Percentiles rank a stretch among this genome's conserved stretches.
Evolutionary conservation across 2,888 invertebrate genomes (phyloP).

Genomic region (Pteria penguin): DNA sequence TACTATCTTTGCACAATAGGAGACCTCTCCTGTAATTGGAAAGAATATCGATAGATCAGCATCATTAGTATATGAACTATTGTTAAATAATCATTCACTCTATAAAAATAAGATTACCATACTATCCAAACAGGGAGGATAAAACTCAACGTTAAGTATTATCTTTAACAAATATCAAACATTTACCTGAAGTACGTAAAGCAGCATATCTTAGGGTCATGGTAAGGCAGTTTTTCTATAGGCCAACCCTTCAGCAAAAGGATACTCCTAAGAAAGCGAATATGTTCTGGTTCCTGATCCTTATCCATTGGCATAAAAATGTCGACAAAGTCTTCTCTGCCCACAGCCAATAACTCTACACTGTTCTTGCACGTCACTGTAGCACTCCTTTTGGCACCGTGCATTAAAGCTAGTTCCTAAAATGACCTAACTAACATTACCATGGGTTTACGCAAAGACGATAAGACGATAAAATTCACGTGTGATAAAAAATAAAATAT

Average conservation of each 20-base stretch:
- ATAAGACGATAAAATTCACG: too few relatives aligned
- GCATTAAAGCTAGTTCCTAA: constrained; percentile 79
- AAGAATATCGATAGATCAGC: too few relatives aligned
- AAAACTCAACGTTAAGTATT: neutral
- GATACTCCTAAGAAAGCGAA: constrained; percentile 72
- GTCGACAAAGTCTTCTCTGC: constrained; percentile 84
- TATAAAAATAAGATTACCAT: too few relatives aligned
- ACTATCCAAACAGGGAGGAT: too few relatives aligned
- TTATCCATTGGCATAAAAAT: constrained; percentile 78
- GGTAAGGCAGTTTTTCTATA: constrained; percentile 72
- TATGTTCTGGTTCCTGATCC: constrained; percentile 77
- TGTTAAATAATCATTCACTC: too few relatives aligned
- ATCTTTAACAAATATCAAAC: neutral
- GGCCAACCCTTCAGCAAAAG: constrained; percentile 75
- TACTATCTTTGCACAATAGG: constrained; percentile 77
- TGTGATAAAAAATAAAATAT: too few relatives aligned
- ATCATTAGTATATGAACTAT: too few relatives aligned
- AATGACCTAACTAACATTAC: too few relatives aligned
- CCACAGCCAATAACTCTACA: constrained; percentile 85
- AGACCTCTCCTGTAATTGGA: constrained; percentile 71
- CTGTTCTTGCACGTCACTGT: constrained; percentile 77
- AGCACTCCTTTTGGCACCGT: constrained; percentile 75
- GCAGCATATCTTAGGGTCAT: constrained; percentile 76
- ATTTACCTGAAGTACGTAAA: constrained; percentile 77
- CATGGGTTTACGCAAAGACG: too few relatives aligned